phyloP scores from a whole-genome alignment of 2,888 invertebrate species.

The Hirtodrosophila confusa region DNA sequence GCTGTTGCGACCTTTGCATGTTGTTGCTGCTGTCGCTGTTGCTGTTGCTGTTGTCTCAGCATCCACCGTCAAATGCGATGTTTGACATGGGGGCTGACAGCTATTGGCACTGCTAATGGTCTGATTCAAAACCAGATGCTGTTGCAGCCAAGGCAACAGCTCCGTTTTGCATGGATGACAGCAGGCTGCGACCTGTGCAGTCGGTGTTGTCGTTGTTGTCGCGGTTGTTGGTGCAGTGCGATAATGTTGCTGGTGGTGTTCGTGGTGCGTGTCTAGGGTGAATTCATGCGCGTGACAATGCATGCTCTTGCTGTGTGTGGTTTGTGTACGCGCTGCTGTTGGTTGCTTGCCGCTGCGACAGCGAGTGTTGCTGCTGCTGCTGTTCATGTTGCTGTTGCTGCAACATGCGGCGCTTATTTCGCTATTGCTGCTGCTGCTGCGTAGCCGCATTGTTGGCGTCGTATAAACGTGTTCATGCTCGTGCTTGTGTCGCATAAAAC shows the following conservation, averaged over 20 bases:
- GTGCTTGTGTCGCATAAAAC: conserved; percentile 68
- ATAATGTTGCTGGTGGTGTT: conserved; percentile 38
- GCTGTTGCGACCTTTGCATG: conserved; percentile 58
- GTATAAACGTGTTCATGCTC: conserved; percentile 50
- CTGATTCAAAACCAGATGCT: conserved; percentile 83
- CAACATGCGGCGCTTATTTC: conserved; percentile 40
- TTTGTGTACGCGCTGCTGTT: conserved; percentile 65
- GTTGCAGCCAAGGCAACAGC: conserved; percentile 84
- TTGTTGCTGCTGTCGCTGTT: conserved; percentile 22
- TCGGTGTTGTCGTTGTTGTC: conserved; percentile 8
- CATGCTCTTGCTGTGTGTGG: conserved; percentile 62
- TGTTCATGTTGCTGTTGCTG: conserved; percentile 27
- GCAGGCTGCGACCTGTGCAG: conserved; percentile 34
- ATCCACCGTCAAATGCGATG: conserved; percentile 69
- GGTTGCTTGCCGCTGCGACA: conserved; percentile 23
- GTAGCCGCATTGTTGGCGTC: conserved; percentile 37
- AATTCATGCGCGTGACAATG: conserved; percentile 63
- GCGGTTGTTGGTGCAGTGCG: conserved; percentile 42
- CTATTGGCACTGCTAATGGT: conserved; percentile 66
- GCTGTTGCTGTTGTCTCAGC: conserved; percentile 54
- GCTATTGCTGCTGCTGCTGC: conserved; percentile 33
- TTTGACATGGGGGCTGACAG: conserved; percentile 74
- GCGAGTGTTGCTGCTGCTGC: conserved; percentile 21
- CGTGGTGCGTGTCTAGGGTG: conserved; percentile 72
- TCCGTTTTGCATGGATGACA: conserved; percentile 77